Evolutionary conservation across 1,140 invertebrate species (phyloP).

Genomic region (Drosophila santomea): DNA sequence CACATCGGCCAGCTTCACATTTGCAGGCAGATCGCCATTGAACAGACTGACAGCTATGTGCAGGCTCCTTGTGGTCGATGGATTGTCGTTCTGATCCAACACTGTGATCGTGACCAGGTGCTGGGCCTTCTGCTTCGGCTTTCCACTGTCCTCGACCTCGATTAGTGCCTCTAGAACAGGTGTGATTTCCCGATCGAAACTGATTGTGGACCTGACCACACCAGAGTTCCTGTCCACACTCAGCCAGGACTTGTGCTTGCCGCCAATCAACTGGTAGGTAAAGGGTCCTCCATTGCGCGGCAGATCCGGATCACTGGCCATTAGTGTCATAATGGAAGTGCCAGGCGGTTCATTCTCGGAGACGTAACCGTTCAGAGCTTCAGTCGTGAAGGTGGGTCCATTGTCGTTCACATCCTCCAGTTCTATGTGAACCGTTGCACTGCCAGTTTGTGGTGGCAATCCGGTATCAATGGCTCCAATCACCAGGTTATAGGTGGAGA

Average conservation of each 20-base stretch:
- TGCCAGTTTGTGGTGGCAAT: constrained; percentile 94
- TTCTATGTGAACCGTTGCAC: constrained; percentile 89
- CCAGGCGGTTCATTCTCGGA: constrained; percentile 95
- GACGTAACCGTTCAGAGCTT: constrained; percentile 90
- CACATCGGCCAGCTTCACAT: constrained; percentile 93
- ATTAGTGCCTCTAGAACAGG: constrained; percentile 91
- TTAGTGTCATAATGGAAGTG: constrained; percentile 93
- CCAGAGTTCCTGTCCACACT: constrained; percentile 90
- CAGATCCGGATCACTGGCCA: constrained; percentile 94
- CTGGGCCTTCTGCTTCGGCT: constrained; percentile 91
- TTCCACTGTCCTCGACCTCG: constrained; percentile 95
- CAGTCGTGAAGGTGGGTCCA: constrained; percentile 92
- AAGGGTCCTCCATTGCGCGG: constrained; percentile 97
- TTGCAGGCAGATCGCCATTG: constrained; percentile 89
- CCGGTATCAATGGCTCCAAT: constrained; percentile 96
- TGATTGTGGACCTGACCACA: constrained; percentile 90
- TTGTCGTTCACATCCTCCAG: constrained; percentile 97
- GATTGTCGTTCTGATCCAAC: constrained; percentile 96
- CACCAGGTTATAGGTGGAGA: constrained; percentile 91
- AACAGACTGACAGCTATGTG: constrained; percentile 92
- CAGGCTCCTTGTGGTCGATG: constrained; percentile 92
- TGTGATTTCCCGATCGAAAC: constrained; percentile 93
- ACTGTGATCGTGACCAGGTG: constrained; percentile 92
- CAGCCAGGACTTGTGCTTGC: constrained; percentile 88
- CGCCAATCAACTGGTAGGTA: constrained; percentile 91